Conservation (phyloP, 2,113 vertebrate genomes). For the Progne subis region DNA sequence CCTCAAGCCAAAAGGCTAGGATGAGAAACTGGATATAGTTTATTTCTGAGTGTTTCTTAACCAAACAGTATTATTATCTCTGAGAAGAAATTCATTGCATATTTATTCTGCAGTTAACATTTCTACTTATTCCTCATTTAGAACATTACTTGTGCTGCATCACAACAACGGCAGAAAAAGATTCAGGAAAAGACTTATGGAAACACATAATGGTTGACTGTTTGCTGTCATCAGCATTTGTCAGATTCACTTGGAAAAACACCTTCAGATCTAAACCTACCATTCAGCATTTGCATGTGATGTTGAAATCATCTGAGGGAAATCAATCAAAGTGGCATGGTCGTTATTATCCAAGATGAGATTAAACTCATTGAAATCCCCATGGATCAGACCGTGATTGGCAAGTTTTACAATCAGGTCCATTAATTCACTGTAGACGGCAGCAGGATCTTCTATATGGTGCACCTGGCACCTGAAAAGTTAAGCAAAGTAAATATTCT, state of each 20-base stretch:
- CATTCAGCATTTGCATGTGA: conserved; percentile 95
- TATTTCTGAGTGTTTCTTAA: neutral
- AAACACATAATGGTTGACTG: neutral
- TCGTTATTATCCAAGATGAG: conserved; percentile 91
- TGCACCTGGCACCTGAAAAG: conserved; percentile 86
- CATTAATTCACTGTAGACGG: conserved; percentile 93
- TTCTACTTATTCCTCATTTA: neutral
- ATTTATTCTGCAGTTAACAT: neutral
- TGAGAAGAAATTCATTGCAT: neutral
- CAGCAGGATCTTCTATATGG: conserved; percentile 85
- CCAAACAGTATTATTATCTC: neutral
- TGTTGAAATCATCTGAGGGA: conserved; percentile 98
- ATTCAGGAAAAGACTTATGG: neutral
- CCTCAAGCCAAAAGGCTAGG: neutral
- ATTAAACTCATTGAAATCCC: conserved; percentile 99
- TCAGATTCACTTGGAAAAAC: neutral
- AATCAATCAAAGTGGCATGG: conserved; percentile 94
- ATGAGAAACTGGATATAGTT: neutral
- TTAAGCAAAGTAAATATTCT: neutral
- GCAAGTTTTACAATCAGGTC: conserved; percentile 93
- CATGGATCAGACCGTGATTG: conserved; percentile 94
- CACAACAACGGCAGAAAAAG: neutral
- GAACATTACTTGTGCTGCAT: neutral
- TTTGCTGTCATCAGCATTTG: neutral
- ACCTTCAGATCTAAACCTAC: conserved; percentile 66